phyloP scores from a whole-genome alignment of 2,888 invertebrate species.

The Chloroclysta siterata region DNA sequence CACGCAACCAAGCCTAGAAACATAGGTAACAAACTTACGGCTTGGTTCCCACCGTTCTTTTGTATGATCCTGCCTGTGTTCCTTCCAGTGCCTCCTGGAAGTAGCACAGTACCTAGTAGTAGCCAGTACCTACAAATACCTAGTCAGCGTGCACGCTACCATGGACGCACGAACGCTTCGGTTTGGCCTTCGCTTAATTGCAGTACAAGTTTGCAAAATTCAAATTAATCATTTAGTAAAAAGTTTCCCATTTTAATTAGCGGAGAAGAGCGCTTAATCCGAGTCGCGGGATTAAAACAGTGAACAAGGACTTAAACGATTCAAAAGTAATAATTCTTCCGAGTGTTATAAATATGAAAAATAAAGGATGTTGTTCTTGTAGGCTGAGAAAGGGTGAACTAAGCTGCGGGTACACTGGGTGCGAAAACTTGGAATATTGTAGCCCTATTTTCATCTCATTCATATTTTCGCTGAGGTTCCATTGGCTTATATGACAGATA shows the following conservation, averaged over 20 bases:
- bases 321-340: slow-evolving; percentile 83
- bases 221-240: slow-evolving; percentile 71
- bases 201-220: slow-evolving; percentile 42
- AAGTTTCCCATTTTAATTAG: slow-evolving; percentile 82
- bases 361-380: slow-evolving; percentile 64
- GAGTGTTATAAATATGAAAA: slow-evolving; percentile 81
- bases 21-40: no score
- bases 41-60: no score
- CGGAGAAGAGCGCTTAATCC: slow-evolving; percentile 76
- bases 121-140: no score
- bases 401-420: slow-evolving; percentile 46
- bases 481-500: no score
- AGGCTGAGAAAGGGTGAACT: slow-evolving; percentile 56
- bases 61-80: no score
- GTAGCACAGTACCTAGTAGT: no score
- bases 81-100: no score
- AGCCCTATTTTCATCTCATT: no score
- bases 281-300: slow-evolving; percentile 75
- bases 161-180: not conserved
- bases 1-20: no score
- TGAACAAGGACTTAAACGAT: slow-evolving; percentile 84
- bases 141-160: not conserved
- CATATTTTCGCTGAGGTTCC: no score
- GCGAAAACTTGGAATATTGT: slow-evolving; percentile 4
- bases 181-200: not conserved